These are phyloP conservation scores for Pterocles gutturalis DNA, from an alignment of 2,113 vertebrate species.

Conservation along the genomic window DNA sequence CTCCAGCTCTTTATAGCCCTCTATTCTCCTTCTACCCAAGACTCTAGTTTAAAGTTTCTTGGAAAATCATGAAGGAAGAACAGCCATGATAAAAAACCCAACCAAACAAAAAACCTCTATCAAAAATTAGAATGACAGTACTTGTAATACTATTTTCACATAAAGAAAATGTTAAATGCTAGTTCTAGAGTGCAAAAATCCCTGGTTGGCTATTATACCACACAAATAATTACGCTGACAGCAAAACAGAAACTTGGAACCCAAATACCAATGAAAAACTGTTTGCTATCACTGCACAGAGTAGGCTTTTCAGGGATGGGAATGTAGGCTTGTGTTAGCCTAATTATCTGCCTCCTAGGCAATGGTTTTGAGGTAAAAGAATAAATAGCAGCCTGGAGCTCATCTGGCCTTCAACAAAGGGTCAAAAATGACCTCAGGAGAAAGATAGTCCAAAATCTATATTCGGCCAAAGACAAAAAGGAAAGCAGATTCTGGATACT, in stretches of 20 bases:
- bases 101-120: not conserved
- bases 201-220: not conserved
- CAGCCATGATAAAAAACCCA: not conserved
- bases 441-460: not conserved
- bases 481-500: not conserved
- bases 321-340: not conserved
- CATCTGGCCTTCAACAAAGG: not conserved
- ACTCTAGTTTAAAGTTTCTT: not conserved
- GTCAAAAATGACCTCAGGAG: not conserved
- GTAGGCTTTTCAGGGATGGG: not conserved
- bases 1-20: not conserved
- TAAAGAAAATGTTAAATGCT: not conserved
- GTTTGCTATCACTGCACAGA: not conserved
- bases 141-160: not conserved
- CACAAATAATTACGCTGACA: not conserved
- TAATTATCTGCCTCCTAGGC: not conserved
- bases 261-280: not conserved
- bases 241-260: not conserved
- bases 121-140: not conserved
- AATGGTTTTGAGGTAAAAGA: not conserved
- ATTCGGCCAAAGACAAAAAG: not conserved
- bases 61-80: not conserved
- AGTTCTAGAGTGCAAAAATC: not conserved
- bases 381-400: not conserved
- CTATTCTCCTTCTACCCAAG: not conserved